Evolutionary conservation across 2,113 vertebrate species (phyloP).

Genomic region (Turnix velox): DNA sequence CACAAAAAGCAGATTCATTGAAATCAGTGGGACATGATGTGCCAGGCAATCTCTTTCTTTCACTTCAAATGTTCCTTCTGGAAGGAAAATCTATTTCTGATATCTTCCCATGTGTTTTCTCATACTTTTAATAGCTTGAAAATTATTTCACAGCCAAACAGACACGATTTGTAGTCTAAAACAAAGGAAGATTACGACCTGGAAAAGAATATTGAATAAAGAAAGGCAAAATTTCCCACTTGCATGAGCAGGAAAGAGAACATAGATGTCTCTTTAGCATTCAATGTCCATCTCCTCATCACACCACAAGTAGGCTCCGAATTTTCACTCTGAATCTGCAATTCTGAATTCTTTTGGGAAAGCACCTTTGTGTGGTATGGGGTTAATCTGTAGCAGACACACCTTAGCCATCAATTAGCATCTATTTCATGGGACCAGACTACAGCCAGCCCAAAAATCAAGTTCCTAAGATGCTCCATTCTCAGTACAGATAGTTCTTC

Average conservation of each 20-base stretch:
- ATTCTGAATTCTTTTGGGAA: not conserved
- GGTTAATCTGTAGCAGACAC: not conserved
- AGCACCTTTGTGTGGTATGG: not conserved
- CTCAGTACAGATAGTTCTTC: not conserved
- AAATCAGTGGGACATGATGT: not conserved
- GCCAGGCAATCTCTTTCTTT: not conserved
- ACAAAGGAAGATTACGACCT: not conserved
- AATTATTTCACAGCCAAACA: not conserved
- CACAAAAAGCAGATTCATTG: not conserved
- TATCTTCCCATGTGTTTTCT: not conserved
- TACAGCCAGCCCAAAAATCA: not conserved
- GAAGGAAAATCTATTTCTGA: not conserved
- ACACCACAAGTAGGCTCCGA: not conserved
- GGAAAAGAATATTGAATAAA: not conserved
- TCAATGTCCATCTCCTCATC: accelerated
- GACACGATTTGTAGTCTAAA: not conserved
- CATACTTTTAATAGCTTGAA: not conserved
- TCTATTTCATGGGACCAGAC: not conserved
- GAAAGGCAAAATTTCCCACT: not conserved
- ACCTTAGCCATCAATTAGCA: not conserved
- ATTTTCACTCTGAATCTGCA: not conserved
- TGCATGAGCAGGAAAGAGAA: not conserved
- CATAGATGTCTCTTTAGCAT: not conserved
- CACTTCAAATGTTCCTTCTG: not conserved
- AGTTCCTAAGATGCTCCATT: not conserved